phyloP scores from a whole-genome alignment of 2,888 invertebrate genomes.

The Nysson spinosus region DNA sequence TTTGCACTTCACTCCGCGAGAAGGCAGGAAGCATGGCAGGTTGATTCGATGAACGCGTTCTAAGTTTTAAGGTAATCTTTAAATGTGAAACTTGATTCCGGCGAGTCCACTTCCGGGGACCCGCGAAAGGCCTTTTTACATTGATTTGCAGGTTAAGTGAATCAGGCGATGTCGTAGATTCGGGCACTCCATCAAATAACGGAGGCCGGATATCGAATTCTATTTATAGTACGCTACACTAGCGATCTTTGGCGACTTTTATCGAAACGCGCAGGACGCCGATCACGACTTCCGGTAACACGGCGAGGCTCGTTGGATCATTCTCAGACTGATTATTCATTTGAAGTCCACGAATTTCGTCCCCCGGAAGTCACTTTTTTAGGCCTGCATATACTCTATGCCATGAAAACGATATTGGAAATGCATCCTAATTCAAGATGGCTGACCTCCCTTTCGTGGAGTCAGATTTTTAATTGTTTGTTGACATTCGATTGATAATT shows the following conservation, averaged over 20 bases:
- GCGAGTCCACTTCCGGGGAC: no score
- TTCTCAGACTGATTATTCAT: conserved; percentile 18
- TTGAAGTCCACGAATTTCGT: conserved; percentile 25
- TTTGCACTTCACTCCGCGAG: no score
- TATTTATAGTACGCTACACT: conserved; percentile 36
- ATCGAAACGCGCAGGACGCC: conserved; percentile 34
- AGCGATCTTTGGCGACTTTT: conserved; percentile 40
- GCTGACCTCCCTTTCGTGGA: no score
- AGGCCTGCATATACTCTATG: conserved; percentile 20
- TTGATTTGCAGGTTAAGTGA: conserved; percentile 46
- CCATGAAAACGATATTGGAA: conserved; percentile 43
- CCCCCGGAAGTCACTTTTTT: conserved; percentile 7
- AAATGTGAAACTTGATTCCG: conserved; percentile 15
- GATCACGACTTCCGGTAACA: conserved; percentile 18
- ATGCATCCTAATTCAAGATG: no score
- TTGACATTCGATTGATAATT: no score
- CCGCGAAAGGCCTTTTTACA: conserved; percentile 45
- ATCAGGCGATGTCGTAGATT: conserved; percentile 62
- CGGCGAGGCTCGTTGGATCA: conserved; percentile 24
- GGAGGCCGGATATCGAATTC: conserved; percentile 43
- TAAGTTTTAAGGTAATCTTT: conserved; percentile 41
- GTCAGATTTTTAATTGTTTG: no score
- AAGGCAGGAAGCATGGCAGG: no score
- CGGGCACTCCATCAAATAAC: conserved; percentile 57
- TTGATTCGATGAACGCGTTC: no score